Evolutionary conservation across 2,888 invertebrate species (phyloP).

Genomic region (Amphipoea lucens): DNA sequence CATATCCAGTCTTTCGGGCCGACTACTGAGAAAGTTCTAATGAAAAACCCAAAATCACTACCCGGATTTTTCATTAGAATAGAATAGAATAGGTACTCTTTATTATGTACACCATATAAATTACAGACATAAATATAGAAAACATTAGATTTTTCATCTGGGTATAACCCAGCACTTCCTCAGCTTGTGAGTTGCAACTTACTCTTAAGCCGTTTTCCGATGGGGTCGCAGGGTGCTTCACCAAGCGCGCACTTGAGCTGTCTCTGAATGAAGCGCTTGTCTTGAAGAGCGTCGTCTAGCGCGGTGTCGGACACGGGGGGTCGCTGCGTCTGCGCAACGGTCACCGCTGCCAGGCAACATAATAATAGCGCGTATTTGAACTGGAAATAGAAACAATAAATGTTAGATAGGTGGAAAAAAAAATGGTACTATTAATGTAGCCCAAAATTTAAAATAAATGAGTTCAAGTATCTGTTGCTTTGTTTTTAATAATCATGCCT

Average conservation of each 20-base stretch:
- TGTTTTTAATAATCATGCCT: not conserved
- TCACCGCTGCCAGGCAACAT: constrained; percentile 74
- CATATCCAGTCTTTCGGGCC: not conserved
- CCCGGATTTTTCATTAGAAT: not conserved
- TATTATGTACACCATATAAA: no score
- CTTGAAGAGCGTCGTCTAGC: constrained; percentile 92
- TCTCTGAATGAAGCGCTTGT: constrained; percentile 92
- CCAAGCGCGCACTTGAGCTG: constrained; percentile 94
- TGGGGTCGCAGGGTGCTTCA: constrained; percentile 93
- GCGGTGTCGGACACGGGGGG: constrained; percentile 92
- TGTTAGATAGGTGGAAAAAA: not conserved
- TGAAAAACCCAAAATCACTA: not conserved
- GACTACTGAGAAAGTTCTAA: not conserved
- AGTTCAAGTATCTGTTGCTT: not conserved
- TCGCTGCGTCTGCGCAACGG: constrained; percentile 76
- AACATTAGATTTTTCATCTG: not conserved
- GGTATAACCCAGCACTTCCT: not conserved
- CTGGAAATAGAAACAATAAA: constrained; percentile 71
- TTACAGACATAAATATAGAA: no score
- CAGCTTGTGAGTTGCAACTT: constrained; percentile 71
- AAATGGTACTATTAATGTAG: not conserved
- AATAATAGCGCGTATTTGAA: constrained; percentile 70
- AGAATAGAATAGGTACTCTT: no score
- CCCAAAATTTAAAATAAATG: not conserved
- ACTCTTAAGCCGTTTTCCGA: constrained; percentile 94